These are phyloP conservation scores for Caenorhabditis brenneri DNA, from an alignment of 1,140 invertebrate species.

Conservation along the genomic window DNA sequence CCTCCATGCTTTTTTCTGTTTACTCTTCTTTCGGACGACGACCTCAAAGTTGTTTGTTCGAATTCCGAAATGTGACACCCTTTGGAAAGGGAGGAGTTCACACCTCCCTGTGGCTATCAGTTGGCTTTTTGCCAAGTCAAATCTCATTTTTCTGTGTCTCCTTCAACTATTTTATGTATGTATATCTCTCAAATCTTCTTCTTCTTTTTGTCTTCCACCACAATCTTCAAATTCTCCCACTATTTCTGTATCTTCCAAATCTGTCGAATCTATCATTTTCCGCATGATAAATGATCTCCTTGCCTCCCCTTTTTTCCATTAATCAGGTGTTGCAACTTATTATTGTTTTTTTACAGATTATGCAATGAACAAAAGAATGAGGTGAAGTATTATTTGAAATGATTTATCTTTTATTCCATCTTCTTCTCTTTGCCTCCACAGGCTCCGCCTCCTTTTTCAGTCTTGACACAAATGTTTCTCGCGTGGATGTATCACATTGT, in stretches of 20 bases:
- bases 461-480: conserved; percentile 3
- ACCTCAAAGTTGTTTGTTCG: conserved; percentile 7
- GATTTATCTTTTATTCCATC: not conserved
- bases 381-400: not conserved
- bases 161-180: no score
- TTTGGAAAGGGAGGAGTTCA: not conserved
- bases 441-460: not conserved
- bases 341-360: not conserved
- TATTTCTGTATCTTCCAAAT: conserved; percentile 15
- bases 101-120: conserved; percentile 7
- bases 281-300: conserved; percentile 37
- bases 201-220: not conserved
- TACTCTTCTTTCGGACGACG: not conserved
- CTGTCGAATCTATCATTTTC: conserved; percentile 40
- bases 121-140: conserved; percentile 14
- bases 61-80: conserved; percentile 29
- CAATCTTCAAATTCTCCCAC: not conserved
- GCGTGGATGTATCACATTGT: conserved; percentile 3
- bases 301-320: not conserved
- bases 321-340: not conserved
- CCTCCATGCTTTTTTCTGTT: conserved; percentile 37
- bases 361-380: no score
- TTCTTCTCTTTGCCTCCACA: not conserved
- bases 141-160: conserved; percentile 1
- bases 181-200: no score